Conservation (phyloP, 1,140 invertebrate species). For the Habropoda laboriosa region DNA sequence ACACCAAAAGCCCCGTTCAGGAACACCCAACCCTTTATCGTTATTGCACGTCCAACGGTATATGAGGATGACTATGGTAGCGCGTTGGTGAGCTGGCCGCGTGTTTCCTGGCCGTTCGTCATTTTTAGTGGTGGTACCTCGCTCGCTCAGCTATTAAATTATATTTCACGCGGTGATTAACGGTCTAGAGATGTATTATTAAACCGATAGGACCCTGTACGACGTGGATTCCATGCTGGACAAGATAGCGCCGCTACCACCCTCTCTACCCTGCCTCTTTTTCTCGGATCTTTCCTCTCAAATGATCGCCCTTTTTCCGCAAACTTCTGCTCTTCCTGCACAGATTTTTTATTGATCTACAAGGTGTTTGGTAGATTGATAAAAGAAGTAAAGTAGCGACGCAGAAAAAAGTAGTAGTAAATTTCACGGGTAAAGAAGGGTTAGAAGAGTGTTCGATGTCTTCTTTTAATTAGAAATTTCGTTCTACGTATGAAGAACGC, state of each 20-base stretch:
- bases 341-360: not conserved
- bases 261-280: not conserved
- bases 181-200: slow-evolving; percentile 61
- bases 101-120: slow-evolving; percentile 64
- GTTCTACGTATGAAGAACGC: too few relatives aligned
- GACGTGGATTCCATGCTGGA: slow-evolving; percentile 59
- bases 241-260: slow-evolving; percentile 27
- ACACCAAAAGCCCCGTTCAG: slow-evolving; percentile 46
- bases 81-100: slow-evolving; percentile 49
- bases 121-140: slow-evolving; percentile 63
- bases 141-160: slow-evolving; percentile 67
- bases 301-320: not conserved
- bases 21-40: slow-evolving; percentile 59
- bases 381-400: too few relatives aligned
- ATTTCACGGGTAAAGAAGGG: too few relatives aligned
- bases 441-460: too few relatives aligned
- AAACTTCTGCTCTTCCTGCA: not conserved
- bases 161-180: slow-evolving; percentile 70
- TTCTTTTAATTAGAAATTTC: too few relatives aligned
- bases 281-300: slow-evolving; percentile 20
- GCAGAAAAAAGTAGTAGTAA: too few relatives aligned
- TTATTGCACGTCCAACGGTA: slow-evolving; percentile 52
- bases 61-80: slow-evolving; percentile 12
- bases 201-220: slow-evolving; percentile 44
- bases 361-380: not conserved